Evolutionary conservation across 2,113 vertebrate species (phyloP), one percentile per base, ranked within the genome.

Genomic region (Stegastes partitus): DNA sequence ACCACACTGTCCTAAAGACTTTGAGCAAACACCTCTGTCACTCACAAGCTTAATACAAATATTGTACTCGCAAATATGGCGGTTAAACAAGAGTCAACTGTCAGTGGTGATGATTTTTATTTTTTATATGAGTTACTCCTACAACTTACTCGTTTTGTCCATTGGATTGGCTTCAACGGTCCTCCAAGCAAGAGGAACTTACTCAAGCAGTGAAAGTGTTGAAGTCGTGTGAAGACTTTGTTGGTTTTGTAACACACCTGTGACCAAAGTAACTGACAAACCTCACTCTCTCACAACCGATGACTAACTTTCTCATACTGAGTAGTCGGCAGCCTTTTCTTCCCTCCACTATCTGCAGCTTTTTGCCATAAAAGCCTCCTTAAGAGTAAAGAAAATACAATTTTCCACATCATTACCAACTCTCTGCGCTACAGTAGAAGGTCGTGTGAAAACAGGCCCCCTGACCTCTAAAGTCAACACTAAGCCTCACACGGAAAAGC

Each of bases 381-480:
- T 12, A 42, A 42, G 4, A 15, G 11, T 31, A 15, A 42, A 49
- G 42, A 57, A 22, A 58, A 49, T 7, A 1, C 6, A 7, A 21
- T 34, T 64, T 25, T 31, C 51, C 25, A 55, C 37, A 63, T 42
- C 14, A 42, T 15, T 12, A 42, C 39, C 12, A 42, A 15, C 39
- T 15, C 16, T 4, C 15, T 14, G 11, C 26, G 2, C 16, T 34
- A 25, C 21, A 51, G 5, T 31, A 34, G n/a, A 69, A 21, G 28
- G 11, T 22, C 18, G 39, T 49, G 25, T 21, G 22, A 23, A 57
- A 42, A 42, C 3, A 42, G 34, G 31, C 12, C 2, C 5, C 42
- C 42, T 15, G 22, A 75, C 11, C 25, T 56, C 55, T 51, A 12
- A 59, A 75, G 58, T 47, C 26, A 74, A 51, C 19, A 31, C 15